Conservation (phyloP, 2,888 invertebrate genomes). For the Gastracanthus pulcherrimus region DNA sequence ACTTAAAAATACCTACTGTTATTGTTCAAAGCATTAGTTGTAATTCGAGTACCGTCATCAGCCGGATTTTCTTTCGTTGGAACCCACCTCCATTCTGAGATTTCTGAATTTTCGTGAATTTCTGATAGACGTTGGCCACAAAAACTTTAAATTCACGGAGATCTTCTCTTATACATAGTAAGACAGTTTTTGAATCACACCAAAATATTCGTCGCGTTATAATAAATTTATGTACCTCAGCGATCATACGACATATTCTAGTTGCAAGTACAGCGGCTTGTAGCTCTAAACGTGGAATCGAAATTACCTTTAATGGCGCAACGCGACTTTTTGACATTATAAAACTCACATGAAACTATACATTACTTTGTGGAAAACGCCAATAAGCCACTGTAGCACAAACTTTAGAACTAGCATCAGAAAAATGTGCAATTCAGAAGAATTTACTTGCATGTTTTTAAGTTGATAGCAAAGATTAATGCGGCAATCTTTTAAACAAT, state of each 20-base stretch:
- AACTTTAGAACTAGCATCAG: not conserved
- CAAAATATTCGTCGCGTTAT: not conserved
- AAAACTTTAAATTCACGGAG: not conserved
- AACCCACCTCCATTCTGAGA: conserved; percentile 3
- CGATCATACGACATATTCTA: not conserved
- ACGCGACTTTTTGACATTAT: not conserved
- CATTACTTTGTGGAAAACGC: not conserved
- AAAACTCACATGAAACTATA: not conserved
- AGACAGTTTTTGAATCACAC: not conserved
- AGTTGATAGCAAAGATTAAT: conserved; percentile 2
- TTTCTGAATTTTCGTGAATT: not conserved
- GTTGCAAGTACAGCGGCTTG: not conserved
- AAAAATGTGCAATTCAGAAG: not conserved
- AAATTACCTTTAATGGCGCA: not conserved
- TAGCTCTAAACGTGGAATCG: conserved; percentile 10
- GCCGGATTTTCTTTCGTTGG: conserved; percentile 3
- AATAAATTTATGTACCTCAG: not conserved
- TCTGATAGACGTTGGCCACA: not conserved
- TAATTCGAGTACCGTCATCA: conserved; percentile 2
- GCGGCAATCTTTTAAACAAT: not conserved
- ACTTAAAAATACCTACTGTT: not conserved
- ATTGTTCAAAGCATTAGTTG: not conserved
- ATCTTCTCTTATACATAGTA: not conserved
- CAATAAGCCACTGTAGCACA: not conserved
- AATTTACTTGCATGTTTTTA: not conserved